A percentile compares a stretch with the other conserved stretches of the same genome.
Conservation (phyloP, 2,113 vertebrate species). For the Ibidorhyncha struthersii region DNA sequence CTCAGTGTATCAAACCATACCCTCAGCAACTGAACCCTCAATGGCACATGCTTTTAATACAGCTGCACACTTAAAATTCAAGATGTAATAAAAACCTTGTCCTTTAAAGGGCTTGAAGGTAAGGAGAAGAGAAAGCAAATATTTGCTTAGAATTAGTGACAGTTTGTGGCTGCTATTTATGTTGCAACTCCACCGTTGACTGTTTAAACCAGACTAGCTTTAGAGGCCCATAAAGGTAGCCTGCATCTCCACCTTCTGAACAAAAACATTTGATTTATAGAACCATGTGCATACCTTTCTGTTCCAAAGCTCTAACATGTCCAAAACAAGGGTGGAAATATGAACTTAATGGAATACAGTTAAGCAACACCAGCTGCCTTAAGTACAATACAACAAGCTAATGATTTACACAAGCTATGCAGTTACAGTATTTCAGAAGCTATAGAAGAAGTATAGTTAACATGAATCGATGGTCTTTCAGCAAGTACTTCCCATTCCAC, state of each 20-base stretch:
- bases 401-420: slow-evolving; percentile 21
- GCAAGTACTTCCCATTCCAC: slow-evolving; percentile 38
- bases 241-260: slow-evolving; percentile 55
- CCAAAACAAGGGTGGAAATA: slow-evolving; percentile 69
- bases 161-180: slow-evolving; percentile 60
- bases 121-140: slow-evolving; percentile 45
- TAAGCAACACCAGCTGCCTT: slow-evolving; percentile 74
- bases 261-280: slow-evolving; percentile 27
- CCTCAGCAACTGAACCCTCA: slow-evolving; percentile 10
- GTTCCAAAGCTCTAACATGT: slow-evolving; percentile 73
- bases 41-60: slow-evolving; percentile 70
- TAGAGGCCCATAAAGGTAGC: slow-evolving; percentile 62
- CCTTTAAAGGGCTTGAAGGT: slow-evolving; percentile 52
- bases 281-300: slow-evolving; percentile 67
- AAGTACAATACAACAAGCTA: slow-evolving; percentile 27
- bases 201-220: slow-evolving; percentile 55
- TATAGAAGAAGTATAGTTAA: slow-evolving; percentile 51
- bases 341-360: slow-evolving; percentile 68
- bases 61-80: slow-evolving; percentile 32
- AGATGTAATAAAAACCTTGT: slow-evolving; percentile 6
- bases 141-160: slow-evolving; percentile 29
- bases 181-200: slow-evolving; percentile 28
- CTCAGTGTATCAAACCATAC: background rate
- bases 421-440: slow-evolving; percentile 48
- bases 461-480: slow-evolving; percentile 33